phyloP scores from a whole-genome alignment of 2,888 invertebrate species.

The Cecidostiba fungosa region DNA sequence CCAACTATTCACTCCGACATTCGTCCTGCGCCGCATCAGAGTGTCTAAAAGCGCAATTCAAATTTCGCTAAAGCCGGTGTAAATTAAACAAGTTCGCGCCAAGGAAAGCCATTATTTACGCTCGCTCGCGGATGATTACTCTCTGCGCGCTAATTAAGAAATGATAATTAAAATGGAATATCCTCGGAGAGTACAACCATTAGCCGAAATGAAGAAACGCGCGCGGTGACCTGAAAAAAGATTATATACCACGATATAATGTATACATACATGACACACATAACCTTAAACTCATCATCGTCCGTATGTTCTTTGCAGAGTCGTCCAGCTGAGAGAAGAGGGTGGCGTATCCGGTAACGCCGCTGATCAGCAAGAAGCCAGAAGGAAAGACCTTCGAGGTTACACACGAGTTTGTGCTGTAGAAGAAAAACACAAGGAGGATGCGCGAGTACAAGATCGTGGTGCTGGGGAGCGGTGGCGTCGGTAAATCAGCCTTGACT shows the following conservation, averaged over 20 bases:
- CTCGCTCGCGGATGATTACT: neutral
- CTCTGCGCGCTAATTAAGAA: neutral
- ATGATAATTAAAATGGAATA: slow-evolving; percentile 19
- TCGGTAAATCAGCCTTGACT: slow-evolving; percentile 99
- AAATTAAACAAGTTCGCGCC: slow-evolving; percentile 10
- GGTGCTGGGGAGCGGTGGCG: slow-evolving; percentile 99
- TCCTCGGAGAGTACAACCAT: neutral
- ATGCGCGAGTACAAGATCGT: slow-evolving; percentile 99
- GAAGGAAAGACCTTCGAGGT: slow-evolving; percentile 50
- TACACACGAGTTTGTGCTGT: neutral
- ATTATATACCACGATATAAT: neutral
- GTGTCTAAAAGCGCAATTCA: neutral
- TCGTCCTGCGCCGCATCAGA: too few relatives aligned
- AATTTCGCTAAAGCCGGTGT: neutral
- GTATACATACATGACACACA: neutral
- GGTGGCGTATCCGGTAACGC: slow-evolving; percentile 79
- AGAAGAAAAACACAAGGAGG: slow-evolving; percentile 63
- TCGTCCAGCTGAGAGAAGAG: slow-evolving; percentile 72
- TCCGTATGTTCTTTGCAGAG: slow-evolving; percentile 70
- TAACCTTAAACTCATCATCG: neutral
- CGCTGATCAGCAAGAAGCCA: slow-evolving; percentile 71
- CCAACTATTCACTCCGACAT: too few relatives aligned
- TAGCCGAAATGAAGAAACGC: neutral
- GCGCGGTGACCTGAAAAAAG: too few relatives aligned
- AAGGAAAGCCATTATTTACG: neutral